A percentile compares a stretch with the other conserved stretches of the same genome.
phyloP scores from a whole-genome alignment of 2,888 invertebrate species.

The Cephonodes hylas region DNA sequence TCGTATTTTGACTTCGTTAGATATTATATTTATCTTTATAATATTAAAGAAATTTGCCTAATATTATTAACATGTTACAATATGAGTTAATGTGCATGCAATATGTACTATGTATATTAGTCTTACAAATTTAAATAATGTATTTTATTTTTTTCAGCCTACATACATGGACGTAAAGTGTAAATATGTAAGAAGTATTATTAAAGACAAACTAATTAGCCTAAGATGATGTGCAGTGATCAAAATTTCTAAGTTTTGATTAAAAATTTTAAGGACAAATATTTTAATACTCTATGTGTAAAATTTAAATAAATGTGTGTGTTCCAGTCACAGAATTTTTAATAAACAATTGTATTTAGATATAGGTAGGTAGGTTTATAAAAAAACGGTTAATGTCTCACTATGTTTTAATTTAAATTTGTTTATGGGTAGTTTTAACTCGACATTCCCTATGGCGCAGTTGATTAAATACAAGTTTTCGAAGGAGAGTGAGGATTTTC shows the following conservation, averaged over 20 bases:
- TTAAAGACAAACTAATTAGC: too few species aligned
- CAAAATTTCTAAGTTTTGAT: background rate
- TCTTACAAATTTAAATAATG: too few species aligned
- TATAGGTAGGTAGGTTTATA: background rate
- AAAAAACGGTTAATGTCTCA: background rate
- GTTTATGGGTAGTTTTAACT: too few species aligned
- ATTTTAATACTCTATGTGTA: background rate
- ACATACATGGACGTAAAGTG: constrained; percentile 65
- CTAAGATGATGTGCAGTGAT: background rate
- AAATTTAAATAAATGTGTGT: background rate
- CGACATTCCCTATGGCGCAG: too few species aligned
- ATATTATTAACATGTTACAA: too few species aligned
- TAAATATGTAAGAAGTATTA: constrained; percentile 34
- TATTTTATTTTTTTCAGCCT: constrained; percentile 49
- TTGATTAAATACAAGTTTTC: too few species aligned
- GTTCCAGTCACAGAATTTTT: background rate
- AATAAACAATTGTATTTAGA: background rate
- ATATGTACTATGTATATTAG: too few species aligned
- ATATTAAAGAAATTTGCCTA: too few species aligned
- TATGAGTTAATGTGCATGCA: too few species aligned
- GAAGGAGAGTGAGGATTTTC: too few species aligned
- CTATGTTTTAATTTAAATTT: background rate
- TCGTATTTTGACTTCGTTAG: too few species aligned
- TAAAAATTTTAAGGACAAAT: background rate
- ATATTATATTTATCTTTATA: too few species aligned